Conservation (phyloP, 2,113 vertebrate genomes). For the Eupsittula cactorum region DNA sequence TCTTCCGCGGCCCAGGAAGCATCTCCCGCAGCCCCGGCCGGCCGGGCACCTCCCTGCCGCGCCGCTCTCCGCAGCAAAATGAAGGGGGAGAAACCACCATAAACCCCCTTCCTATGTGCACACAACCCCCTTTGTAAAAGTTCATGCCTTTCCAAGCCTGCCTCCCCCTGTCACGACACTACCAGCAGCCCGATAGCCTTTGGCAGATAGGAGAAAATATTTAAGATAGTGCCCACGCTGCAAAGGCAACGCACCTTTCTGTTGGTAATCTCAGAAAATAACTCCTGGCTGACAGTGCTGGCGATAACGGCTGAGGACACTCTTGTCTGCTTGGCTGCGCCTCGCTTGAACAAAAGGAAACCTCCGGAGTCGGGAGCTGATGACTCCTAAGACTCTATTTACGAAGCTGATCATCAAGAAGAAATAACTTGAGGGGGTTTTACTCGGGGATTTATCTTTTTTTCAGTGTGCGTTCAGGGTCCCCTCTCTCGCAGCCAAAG, state of each 20-base stretch:
- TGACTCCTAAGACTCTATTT: conserved; percentile 47
- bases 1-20: neutral
- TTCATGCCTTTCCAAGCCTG: neutral
- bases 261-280: neutral
- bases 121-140: neutral
- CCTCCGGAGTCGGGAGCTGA: conserved; percentile 47
- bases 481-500: neutral
- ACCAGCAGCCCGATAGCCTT: neutral
- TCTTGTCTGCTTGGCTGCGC: conserved; percentile 25
- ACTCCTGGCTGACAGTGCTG: conserved; percentile 1
- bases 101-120: neutral
- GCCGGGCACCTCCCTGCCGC: neutral
- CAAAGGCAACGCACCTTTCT: neutral
- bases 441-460: neutral
- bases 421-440: conserved; percentile 14
- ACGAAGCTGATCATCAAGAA: conserved; percentile 41
- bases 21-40: neutral
- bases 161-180: neutral
- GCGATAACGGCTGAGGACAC: conserved; percentile 31
- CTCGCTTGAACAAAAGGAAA: conserved; percentile 71
- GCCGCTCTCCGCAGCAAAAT: neutral
- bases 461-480: neutral
- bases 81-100: neutral
- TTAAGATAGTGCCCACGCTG: neutral
- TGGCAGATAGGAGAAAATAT: neutral